phyloP scores from a whole-genome alignment of 2,113 vertebrate species.

The Petrocephalus zakoni region DNA sequence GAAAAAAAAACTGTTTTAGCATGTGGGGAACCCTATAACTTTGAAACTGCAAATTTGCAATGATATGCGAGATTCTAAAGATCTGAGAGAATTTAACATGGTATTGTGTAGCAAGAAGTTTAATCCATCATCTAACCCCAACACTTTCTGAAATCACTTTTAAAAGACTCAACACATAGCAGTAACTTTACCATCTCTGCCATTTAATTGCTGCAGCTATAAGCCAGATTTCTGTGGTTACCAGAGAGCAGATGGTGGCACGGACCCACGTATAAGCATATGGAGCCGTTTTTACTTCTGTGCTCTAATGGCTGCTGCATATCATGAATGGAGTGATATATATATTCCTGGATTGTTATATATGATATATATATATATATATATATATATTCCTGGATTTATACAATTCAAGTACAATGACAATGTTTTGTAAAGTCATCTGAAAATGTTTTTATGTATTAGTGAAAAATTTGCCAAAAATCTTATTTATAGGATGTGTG shows the following conservation, averaged over 20 bases:
- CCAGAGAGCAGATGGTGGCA: not conserved
- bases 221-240: not conserved
- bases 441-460: not conserved
- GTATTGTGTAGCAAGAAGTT: not conserved
- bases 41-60: not conserved
- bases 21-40: not conserved
- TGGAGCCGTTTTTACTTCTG: not conserved
- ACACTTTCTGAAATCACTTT: not conserved
- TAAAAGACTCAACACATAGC: not conserved
- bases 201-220: not conserved
- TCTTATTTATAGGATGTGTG: not conserved
- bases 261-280: not conserved
- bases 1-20: not conserved
- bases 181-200: not conserved
- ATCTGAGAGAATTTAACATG: not conserved
- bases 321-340: not conserved
- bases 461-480: not conserved
- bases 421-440: no score
- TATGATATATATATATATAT: not conserved
- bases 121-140: not conserved
- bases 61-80: not conserved
- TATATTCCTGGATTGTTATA: not conserved
- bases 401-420: not conserved
- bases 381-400: not conserved
- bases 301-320: not conserved